Evolutionary conservation across 2,888 invertebrate genomes (phyloP), one percentile per base, ranked within the genome.

Genomic region (Volucella zonaria): DNA sequence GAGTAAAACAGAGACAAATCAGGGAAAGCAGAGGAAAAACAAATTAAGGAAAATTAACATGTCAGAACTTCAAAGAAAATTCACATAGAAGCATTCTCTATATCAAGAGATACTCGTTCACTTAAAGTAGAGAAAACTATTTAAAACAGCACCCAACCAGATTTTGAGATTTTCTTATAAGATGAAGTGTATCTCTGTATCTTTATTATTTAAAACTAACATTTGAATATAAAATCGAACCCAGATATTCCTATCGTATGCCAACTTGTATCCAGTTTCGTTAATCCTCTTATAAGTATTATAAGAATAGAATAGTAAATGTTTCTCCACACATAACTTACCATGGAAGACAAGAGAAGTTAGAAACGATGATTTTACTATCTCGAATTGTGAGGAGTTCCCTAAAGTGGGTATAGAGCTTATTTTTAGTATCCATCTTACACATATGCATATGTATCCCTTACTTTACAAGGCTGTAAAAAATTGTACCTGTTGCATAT

Each of bases 401-500:
- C 31, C 31, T 31, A 31, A 6, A 31, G 31, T 31, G 31, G 31
- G 31, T 1, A 31, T 31, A 6, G 18, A 23, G 18, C 2, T 23
- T 23, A 23, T 23, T 23, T 23, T 2, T 23, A 2, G 18, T 23
- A 2, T 23, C 18, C 18, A 23, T 6, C 31, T 6, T 31, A 31
- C 6, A 6, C 43, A 61, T 61, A 42, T 14, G 14, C 14, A 6
- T 15, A 45, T 23, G 2, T 38, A 15, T 52, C 42, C 2, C 14
- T 9, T 12, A 59, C 43, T 31, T 56, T 14, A 56, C 47, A 58
- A 51, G 61, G 9, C 45, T 62, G 61, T 59, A 18, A 59, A 67
- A 67, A 67, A 80, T 40, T 43, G 73, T 73, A 79, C 73, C 52
- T 64, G 68, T 52, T 70, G 67, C 54, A 80, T 79, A 59, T 81